Conservation (phyloP, 1,140 invertebrate genomes). For the Ceratosolen fusciceps region DNA sequence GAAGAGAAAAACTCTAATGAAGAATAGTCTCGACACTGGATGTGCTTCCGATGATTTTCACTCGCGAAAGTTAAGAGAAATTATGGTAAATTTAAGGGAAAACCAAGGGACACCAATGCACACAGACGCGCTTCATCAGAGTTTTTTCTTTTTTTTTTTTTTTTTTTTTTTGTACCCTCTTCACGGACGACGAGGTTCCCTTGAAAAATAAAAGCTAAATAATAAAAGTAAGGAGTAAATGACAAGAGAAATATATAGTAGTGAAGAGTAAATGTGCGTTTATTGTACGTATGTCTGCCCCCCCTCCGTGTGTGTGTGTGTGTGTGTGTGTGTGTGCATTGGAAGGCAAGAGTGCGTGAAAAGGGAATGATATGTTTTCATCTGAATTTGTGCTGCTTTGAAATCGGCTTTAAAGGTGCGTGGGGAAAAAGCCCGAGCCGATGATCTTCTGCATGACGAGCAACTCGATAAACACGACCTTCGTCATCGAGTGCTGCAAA, state of each 20-base stretch:
- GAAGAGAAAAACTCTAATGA: slow-evolving; percentile 36
- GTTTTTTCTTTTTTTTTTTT: no score
- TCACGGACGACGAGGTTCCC: not conserved
- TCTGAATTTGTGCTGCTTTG: slow-evolving; percentile 64
- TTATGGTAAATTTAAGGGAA: no score
- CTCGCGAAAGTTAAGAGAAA: no score
- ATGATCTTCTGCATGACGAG: slow-evolving; percentile 71
- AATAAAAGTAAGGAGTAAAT: no score
- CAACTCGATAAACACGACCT: slow-evolving; percentile 72
- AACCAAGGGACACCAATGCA: no score
- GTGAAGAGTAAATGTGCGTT: no score
- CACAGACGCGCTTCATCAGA: slow-evolving; percentile 10
- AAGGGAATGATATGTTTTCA: slow-evolving; percentile 45
- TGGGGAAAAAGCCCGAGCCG: slow-evolving; percentile 70
- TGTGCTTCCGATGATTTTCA: not conserved
- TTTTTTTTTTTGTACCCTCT: no score
- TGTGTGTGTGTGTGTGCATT: no score
- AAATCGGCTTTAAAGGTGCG: slow-evolving; percentile 70
- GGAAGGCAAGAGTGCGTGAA: slow-evolving; percentile 6
- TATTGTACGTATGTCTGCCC: no score
- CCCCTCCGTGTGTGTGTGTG: no score
- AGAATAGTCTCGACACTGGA: no score
- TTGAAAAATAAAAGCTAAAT: slow-evolving; percentile 12
- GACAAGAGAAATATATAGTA: no score
- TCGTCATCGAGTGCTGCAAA: slow-evolving; percentile 79